phyloP scores from a whole-genome alignment of 2,888 invertebrate genomes.

The Heliconius ismenius region DNA sequence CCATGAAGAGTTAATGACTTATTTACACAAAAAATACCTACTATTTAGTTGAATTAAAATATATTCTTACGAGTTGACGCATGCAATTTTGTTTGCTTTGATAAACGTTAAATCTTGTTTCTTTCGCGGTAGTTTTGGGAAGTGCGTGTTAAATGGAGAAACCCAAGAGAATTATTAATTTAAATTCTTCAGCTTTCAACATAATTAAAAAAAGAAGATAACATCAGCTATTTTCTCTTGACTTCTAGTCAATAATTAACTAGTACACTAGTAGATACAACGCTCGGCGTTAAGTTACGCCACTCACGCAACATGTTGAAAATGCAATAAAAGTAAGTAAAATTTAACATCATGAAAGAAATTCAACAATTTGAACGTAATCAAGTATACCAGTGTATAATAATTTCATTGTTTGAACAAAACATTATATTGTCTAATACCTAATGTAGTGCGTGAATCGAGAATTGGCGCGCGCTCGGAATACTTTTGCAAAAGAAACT shows the following conservation, averaged over 20 bases:
- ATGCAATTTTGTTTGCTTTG: background rate
- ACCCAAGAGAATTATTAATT: no score
- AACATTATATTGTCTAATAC: conserved; percentile 26
- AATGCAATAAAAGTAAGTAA: background rate
- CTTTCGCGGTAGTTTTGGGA: background rate
- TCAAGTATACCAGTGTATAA: background rate
- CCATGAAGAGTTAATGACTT: background rate
- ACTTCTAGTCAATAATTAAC: background rate
- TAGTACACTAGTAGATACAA: no score
- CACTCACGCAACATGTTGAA: background rate
- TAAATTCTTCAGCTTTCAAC: background rate
- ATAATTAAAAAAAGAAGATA: background rate
- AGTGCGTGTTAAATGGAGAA: no score
- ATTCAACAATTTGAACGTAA: background rate
- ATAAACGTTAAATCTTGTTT: background rate
- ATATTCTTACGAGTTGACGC: background rate
- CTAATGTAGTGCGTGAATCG: conserved; percentile 34
- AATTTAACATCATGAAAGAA: background rate
- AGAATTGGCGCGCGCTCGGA: conserved; percentile 37
- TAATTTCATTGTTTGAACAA: conserved; percentile 36
- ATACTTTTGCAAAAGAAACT: conserved; percentile 38
- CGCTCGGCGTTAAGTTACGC: background rate
- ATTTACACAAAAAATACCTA: background rate
- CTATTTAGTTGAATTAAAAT: background rate
- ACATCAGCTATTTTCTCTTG: background rate